Evolutionary conservation across 2,113 vertebrate species (phyloP).

Genomic region (Stomatorhinus ivindoensis): DNA sequence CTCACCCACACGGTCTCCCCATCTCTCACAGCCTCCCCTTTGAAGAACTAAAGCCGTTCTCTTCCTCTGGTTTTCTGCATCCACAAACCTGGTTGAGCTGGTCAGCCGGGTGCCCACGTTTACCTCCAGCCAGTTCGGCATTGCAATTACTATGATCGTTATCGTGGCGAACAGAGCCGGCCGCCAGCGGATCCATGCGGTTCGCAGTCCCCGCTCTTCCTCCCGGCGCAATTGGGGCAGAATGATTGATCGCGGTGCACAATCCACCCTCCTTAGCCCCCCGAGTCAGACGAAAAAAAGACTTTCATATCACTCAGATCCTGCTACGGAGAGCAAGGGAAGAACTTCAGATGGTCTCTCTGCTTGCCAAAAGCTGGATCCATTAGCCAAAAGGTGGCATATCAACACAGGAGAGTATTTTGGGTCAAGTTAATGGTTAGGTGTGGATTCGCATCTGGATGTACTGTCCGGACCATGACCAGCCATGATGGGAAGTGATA

Average conservation of each 20-base stretch:
- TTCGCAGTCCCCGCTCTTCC: conserved; percentile 26
- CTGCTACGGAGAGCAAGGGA: neutral
- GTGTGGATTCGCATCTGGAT: neutral
- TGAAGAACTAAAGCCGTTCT: neutral
- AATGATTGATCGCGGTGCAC: conserved; percentile 57
- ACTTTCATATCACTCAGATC: conserved; percentile 17
- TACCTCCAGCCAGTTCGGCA: neutral
- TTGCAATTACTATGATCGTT: neutral
- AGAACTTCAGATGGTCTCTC: neutral
- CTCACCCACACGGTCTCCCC: neutral
- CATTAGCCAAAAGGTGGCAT: neutral
- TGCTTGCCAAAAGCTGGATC: neutral
- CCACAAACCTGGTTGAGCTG: neutral
- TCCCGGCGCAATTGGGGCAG: conserved; percentile 57
- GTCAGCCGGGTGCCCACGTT: neutral
- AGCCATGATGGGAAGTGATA: neutral
- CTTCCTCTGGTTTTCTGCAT: neutral
- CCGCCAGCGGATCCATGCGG: neutral
- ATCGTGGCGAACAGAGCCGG: neutral
- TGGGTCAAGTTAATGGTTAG: neutral
- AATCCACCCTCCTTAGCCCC: conserved; percentile 27
- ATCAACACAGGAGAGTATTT: neutral
- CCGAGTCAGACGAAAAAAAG: conserved; percentile 28
- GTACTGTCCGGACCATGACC: neutral
- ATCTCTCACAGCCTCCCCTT: neutral